phyloP scores from a whole-genome alignment of 2,797 vertebrate species.

The Paedocypris micromegethes region DNA sequence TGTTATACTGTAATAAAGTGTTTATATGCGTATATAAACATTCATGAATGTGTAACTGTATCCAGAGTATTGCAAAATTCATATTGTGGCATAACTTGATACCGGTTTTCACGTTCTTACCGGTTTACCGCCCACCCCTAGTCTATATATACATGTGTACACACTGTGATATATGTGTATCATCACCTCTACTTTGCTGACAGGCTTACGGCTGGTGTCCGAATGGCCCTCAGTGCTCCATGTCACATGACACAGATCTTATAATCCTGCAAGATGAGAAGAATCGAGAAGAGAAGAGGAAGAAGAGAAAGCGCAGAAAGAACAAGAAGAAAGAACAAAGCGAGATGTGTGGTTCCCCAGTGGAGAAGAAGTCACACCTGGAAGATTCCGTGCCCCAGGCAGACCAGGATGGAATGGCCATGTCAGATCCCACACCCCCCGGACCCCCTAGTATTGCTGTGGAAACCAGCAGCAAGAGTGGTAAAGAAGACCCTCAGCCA shows the following conservation, averaged over 20 bases:
- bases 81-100: too few species aligned
- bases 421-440: constrained; percentile 1
- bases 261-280: constrained; percentile 89
- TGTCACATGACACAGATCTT: constrained; percentile 89
- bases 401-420: not conserved
- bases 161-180: not conserved
- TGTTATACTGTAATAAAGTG: too few species aligned
- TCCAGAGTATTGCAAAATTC: too few species aligned
- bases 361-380: constrained; percentile 55
- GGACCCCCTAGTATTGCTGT: not conserved
- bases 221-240: constrained; percentile 76
- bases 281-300: constrained; percentile 67
- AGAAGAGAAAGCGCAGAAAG: constrained; percentile 69
- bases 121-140: too few species aligned
- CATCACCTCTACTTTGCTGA: not conserved
- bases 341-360: constrained; percentile 49
- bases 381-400: constrained; percentile 34
- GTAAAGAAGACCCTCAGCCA: constrained; percentile 10
- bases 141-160: too few species aligned
- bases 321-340: constrained; percentile 62
- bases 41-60: too few species aligned
- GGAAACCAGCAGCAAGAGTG: not conserved
- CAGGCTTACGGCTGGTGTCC: constrained; percentile 96
- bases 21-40: too few species aligned
- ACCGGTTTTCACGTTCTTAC: too few species aligned